Base-by-base conservation (phyloP, 2,113 vertebrate species). In the Zapornia atra region DNA sequence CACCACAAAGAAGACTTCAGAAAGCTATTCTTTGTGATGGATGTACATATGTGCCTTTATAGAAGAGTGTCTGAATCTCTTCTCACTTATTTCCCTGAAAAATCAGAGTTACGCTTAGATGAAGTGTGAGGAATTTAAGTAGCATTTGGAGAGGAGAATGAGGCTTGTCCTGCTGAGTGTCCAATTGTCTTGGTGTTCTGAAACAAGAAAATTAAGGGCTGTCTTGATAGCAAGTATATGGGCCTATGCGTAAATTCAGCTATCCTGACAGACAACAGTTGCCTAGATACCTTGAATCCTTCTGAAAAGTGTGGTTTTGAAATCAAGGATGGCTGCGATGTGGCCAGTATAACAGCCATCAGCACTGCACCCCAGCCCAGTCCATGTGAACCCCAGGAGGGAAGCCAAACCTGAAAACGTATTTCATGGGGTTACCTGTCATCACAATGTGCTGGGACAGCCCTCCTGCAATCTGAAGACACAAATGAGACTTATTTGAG, bases 351-450 rank as follows among this genome's bases (percentile, higher is more conserved):
- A 28, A 36, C 22, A 89, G 57, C 65, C 28, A 3, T 4, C 13
- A 54, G 10, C 46, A 14, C 1, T 18, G 18, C 46, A 31, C 33
- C 24, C 38, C 56, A 70, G 46, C 53, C 38, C 21, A 6, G 42
- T 6, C 57, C 38, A 2, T 1, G 24, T 44, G 48, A 88, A 38
- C 78, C 16, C 25, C 0, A 0, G 48, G 56, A 51, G 44, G 26
- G 4, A 56, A 91, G 66, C 53, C 85, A 87, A 76, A 72, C 63
- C 40, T 92, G 82, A 57, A 92, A 65, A 50, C 20, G 46, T 50
- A 1, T 82, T 76, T 73, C 36, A 76, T 28, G 6, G 19, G 48
- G 40, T 40, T 81, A 77, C 31, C 68, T 40, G 51, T 60, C 69
- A 16, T 82, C 60, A 36, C 36, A 14, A 3, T 54, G 0, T 68